Evolutionary conservation across 2,113 vertebrate genomes (phyloP).

Genomic region (Eubucco bourcierii): DNA sequence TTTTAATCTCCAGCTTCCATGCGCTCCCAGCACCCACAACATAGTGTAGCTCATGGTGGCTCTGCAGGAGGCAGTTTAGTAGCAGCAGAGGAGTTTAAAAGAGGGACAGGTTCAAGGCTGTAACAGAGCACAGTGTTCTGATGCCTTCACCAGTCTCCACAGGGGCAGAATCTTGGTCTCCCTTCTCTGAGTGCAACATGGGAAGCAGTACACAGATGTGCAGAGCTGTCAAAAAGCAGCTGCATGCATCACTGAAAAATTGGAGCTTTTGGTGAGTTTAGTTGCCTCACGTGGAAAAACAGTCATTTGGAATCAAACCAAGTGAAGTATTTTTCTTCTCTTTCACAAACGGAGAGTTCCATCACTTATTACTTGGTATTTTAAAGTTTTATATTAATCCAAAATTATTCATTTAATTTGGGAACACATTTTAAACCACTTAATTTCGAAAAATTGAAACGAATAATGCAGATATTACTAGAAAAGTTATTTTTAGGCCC

Average conservation of each 20-base stretch:
- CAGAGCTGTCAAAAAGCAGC: neutral
- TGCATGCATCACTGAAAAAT: neutral
- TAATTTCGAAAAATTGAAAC: neutral
- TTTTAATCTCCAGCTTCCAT: neutral
- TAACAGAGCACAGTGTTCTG: rapidly evolving
- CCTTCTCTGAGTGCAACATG: rapidly evolving
- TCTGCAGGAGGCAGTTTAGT: neutral
- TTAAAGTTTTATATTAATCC: neutral
- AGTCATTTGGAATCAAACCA: neutral
- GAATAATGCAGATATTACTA: neutral
- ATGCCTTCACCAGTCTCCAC: rapidly evolving
- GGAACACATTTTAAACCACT: neutral
- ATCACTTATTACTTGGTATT: neutral
- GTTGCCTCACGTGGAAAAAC: neutral
- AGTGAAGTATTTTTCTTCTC: neutral
- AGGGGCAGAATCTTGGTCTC: neutral
- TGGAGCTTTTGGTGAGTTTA: neutral
- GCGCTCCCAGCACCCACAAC: neutral
- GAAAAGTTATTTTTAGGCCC: neutral
- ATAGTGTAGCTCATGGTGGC: rapidly evolving
- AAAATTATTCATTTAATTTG: neutral
- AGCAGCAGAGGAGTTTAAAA: neutral
- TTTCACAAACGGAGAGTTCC: neutral
- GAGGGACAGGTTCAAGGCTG: neutral
- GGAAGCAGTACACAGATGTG: neutral